Evolutionary conservation across 2,113 vertebrate genomes (phyloP).

Genomic region (Mobula hypostoma): DNA sequence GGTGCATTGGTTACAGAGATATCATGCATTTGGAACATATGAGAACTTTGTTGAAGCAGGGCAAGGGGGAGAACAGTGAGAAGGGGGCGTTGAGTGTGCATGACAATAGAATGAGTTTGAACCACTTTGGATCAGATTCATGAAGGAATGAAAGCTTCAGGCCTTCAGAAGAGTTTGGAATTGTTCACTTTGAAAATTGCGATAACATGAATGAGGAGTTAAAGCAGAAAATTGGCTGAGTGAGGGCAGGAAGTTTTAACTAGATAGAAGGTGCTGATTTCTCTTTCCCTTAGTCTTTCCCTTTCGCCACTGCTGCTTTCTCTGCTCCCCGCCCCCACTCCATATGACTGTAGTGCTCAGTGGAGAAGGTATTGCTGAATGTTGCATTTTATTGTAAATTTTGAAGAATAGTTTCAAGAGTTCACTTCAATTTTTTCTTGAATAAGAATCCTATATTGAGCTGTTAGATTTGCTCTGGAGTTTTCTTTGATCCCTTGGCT

Average conservation of each 20-base stretch:
- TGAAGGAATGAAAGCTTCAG: too few species aligned
- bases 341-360: neutral
- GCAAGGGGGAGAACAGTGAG: neutral
- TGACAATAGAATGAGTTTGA: too few species aligned
- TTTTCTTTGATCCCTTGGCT: neutral
- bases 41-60: neutral
- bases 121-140: too few species aligned
- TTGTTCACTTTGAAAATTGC: too few species aligned
- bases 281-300: too few species aligned
- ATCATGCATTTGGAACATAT: neutral
- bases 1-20: neutral
- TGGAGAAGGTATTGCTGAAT: neutral
- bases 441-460: neutral
- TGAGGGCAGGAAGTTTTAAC: too few species aligned
- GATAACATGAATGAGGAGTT: too few species aligned
- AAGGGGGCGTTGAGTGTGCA: neutral
- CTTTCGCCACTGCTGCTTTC: too few species aligned
- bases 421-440: neutral
- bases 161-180: too few species aligned
- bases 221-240: too few species aligned
- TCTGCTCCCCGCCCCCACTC: too few species aligned
- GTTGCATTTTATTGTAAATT: neutral
- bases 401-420: neutral
- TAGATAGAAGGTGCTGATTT: too few species aligned
- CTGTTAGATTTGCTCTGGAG: neutral